Evolutionary conservation across 2,888 invertebrate genomes (phyloP).

Genomic region (Aphrophora alni): DNA sequence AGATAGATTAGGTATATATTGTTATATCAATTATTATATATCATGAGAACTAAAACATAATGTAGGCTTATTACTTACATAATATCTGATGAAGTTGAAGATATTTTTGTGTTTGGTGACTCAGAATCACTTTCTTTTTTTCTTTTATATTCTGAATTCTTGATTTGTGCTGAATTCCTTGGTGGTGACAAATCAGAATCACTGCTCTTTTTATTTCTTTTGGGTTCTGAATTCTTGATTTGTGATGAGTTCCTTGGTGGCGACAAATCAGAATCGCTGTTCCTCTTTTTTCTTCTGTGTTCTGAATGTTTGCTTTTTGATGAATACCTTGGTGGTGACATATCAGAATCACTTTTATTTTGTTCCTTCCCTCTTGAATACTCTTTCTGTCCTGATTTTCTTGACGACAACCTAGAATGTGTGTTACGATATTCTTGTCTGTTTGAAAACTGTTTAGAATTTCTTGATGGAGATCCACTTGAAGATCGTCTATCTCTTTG

Average conservation of each 20-base stretch:
- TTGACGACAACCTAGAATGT: slow-evolving; percentile 54
- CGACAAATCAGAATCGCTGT: slow-evolving; percentile 45
- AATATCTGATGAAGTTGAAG: no score
- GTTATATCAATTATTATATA: no score
- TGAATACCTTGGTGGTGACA: slow-evolving; percentile 48
- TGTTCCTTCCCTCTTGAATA: slow-evolving; percentile 14
- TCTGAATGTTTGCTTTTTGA: neutral
- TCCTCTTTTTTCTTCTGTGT: neutral
- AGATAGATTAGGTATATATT: no score
- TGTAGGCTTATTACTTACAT: neutral
- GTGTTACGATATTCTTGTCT: neutral
- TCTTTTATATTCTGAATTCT: neutral
- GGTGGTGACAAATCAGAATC: slow-evolving; percentile 42
- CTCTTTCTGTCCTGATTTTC: slow-evolving; percentile 48
- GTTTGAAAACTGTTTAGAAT: neutral
- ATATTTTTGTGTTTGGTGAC: neutral
- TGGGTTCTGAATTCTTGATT: neutral
- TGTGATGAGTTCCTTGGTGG: slow-evolving; percentile 45
- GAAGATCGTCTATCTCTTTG: neutral
- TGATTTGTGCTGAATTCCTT: slow-evolving; percentile 31
- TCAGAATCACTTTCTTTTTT: no score
- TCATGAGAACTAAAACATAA: no score
- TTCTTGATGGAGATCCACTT: neutral
- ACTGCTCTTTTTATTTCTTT: slow-evolving; percentile 12
- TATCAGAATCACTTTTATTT: slow-evolving; percentile 46